Conservation (phyloP, 2,888 invertebrate species). For the Drosophila kuntzei region DNA sequence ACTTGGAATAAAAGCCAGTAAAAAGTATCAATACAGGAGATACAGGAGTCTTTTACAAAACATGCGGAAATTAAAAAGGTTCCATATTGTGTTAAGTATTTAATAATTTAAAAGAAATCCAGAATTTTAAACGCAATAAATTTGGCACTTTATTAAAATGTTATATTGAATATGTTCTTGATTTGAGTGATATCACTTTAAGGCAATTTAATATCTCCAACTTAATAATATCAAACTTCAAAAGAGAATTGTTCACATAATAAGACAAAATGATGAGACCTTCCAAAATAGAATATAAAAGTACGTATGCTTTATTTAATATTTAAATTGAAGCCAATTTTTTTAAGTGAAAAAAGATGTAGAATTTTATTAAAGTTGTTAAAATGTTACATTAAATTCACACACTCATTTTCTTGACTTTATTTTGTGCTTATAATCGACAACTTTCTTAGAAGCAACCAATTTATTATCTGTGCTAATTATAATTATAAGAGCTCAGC, state of each 20-base stretch:
- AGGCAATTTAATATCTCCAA: too few species aligned
- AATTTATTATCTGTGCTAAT: constrained; percentile 42
- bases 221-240: background rate
- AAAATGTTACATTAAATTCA: background rate
- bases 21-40: background rate
- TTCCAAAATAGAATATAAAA: background rate
- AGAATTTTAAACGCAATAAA: background rate
- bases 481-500: constrained; percentile 48
- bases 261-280: background rate
- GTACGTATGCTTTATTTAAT: background rate
- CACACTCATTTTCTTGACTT: background rate
- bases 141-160: background rate
- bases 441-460: constrained; percentile 6
- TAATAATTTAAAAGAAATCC: background rate
- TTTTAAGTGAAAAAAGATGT: too few species aligned
- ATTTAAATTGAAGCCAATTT: too few species aligned
- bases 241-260: background rate
- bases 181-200: background rate
- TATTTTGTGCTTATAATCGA: background rate
- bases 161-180: background rate
- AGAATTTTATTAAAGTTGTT: background rate
- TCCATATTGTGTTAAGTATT: too few species aligned
- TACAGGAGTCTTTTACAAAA: too few species aligned
- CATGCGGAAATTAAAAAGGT: too few species aligned
- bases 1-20: background rate